These are phyloP conservation scores for Dendrophyllia cribrosa DNA, from an alignment of 64 coral and sea anemone species.

Conservation along the genomic window DNA sequence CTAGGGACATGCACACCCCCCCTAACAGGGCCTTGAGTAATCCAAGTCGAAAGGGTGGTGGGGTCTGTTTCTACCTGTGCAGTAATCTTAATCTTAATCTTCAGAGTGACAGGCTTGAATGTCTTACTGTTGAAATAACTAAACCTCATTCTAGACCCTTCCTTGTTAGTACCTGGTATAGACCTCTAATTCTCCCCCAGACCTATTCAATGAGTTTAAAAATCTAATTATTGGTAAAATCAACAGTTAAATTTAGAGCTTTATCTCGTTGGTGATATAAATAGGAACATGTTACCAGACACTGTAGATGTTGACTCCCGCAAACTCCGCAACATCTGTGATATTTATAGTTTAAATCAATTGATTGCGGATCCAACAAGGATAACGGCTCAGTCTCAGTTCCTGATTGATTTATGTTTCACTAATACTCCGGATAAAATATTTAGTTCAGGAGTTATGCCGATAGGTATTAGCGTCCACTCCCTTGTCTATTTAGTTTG, in stretches of 20 bases:
- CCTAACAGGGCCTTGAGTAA: too few relatives aligned
- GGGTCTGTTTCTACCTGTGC: too few relatives aligned
- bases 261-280: neutral
- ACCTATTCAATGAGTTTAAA: constrained; percentile 10
- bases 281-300: neutral
- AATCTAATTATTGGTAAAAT: constrained; percentile 22
- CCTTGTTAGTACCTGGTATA: constrained; percentile 50
- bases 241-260: neutral
- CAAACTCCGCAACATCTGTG: neutral
- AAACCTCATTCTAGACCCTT: constrained; percentile 9
- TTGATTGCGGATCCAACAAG: constrained; percentile 26
- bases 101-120: constrained; percentile 22
- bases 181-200: neutral
- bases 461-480: constrained; percentile 56
- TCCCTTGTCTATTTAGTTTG: constrained; percentile 44
- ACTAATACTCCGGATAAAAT: constrained; percentile 63
- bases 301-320: too few relatives aligned
- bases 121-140: too few relatives aligned
- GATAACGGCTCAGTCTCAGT: neutral
- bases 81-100: too few relatives aligned
- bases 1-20: too few relatives aligned
- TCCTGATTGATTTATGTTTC: constrained; percentile 28
- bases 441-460: neutral
- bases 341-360: neutral
- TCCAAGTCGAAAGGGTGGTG: too few relatives aligned